A percentile compares a stretch with the other conserved stretches of the same genome.
phyloP scores from a whole-genome alignment of 2,888 invertebrate genomes.

The Troides helena region DNA sequence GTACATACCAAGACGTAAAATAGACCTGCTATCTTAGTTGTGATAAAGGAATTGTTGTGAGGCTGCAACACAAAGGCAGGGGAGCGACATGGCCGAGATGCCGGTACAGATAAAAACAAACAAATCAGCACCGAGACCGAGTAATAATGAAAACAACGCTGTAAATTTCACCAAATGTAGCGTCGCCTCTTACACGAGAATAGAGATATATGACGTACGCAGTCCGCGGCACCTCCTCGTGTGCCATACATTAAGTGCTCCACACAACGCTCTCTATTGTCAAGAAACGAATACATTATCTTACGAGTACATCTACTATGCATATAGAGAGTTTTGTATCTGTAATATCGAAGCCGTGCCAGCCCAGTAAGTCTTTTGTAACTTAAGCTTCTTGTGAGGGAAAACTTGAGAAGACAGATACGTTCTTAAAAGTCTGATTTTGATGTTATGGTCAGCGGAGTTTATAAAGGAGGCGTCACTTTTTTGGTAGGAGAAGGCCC shows the following conservation, averaged over 20 bases:
- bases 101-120: slow-evolving; percentile 35
- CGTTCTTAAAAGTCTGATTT: too few relatives aligned
- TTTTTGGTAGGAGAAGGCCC: too few relatives aligned
- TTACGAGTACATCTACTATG: too few relatives aligned
- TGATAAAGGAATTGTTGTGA: neutral
- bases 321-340: too few relatives aligned
- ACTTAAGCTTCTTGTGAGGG: too few relatives aligned
- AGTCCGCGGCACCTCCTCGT: slow-evolving; percentile 7
- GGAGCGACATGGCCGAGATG: neutral
- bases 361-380: too few relatives aligned
- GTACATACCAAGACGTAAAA: neutral
- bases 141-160: slow-evolving; percentile 51
- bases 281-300: too few relatives aligned
- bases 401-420: too few relatives aligned
- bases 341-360: too few relatives aligned
- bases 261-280: neutral
- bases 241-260: neutral
- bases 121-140: slow-evolving; percentile 41
- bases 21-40: neutral
- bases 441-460: too few relatives aligned
- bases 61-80: neutral
- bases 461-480: too few relatives aligned
- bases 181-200: slow-evolving; percentile 24
- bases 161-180: slow-evolving; percentile 45
- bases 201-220: slow-evolving; percentile 19